Percentiles rank a stretch among this genome's conserved stretches.
Evolutionary conservation across 2,113 vertebrate species (phyloP).

Genomic region (Macrotus californicus): DNA sequence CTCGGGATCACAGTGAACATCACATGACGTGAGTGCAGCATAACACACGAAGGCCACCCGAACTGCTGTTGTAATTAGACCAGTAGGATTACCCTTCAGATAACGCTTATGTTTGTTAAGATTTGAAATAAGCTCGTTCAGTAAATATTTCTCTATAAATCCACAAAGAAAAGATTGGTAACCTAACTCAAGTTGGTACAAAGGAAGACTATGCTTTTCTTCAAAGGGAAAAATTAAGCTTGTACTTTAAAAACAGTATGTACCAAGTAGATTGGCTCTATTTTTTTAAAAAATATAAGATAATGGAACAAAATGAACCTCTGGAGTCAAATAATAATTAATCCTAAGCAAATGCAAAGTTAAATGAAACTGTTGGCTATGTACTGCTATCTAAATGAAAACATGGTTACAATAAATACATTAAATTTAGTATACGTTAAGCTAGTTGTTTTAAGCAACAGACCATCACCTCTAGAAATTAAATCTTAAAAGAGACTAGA

Average conservation of each 20-base stretch:
- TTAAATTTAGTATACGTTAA: constrained; percentile 22
- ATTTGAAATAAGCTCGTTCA: neutral
- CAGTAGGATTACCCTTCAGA: neutral
- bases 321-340: constrained; percentile 12
- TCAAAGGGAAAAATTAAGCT: constrained; percentile 4
- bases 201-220: neutral
- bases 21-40: neutral
- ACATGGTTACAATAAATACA: neutral
- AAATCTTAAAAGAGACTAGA: constrained; percentile 17
- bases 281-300: neutral
- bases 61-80: neutral
- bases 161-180: neutral
- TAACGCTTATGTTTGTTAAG: neutral
- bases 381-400: neutral
- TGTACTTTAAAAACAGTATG: neutral
- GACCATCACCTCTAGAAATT: constrained; percentile 21
- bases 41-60: neutral
- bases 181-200: neutral
- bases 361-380: neutral
- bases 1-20: neutral
- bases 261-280: neutral
- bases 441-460: neutral
- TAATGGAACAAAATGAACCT: constrained; percentile 5
- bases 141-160: neutral
- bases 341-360: constrained; percentile 2